Base-by-base conservation (phyloP, 2,797 vertebrate species). In the Coregonus suidteri region DNA sequence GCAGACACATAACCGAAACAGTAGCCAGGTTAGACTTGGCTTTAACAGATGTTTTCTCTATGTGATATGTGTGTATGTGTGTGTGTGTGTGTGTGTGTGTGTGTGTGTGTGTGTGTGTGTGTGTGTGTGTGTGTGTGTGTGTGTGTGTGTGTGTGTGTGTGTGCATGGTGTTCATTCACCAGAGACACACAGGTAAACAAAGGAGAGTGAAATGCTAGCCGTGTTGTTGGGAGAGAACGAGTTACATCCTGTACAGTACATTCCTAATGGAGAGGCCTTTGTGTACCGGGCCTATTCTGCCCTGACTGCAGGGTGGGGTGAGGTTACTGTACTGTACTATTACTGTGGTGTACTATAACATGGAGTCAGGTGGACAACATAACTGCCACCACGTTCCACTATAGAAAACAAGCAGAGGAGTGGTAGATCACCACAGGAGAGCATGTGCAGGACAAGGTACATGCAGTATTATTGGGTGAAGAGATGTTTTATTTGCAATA, bases 231-330 rank as follows among this genome's bases (percentile, higher is more conserved):
- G 77, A 81, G 79, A 79, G 77, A 72, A 82, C 84, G 77, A 71
- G 81, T 84, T 81, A 84, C 90, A 87, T 92, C 91, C 90, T 89
- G 88, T 87, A 81, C 78, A 59, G 77, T 83, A 71, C 80, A 87
- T 88, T 84, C 82, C 71, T 59, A 79, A 87, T 59, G 75, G 70
- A 86, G 81, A 54, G 66, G 81, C 82, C 89, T 89, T 91, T 89
- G 90, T 85, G 85, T 75, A 76, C 4, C 56, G 81, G 67, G n/a
- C 62, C 1, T 25, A 62, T 3, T 62, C 56, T 62, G 18, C 6
- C 16, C 6, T 62, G 6, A 62, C n/a, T 62, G 18, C 71, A 83
- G 85, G 86, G 87, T 54, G 87, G 84, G 90, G 85, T 74, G 78
- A 74, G 82, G 4, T 83, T 79, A 85, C 88, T 87, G 79, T 81